Conservation (phyloP, 1,140 invertebrate genomes). For the Cherax quadricarinatus region DNA sequence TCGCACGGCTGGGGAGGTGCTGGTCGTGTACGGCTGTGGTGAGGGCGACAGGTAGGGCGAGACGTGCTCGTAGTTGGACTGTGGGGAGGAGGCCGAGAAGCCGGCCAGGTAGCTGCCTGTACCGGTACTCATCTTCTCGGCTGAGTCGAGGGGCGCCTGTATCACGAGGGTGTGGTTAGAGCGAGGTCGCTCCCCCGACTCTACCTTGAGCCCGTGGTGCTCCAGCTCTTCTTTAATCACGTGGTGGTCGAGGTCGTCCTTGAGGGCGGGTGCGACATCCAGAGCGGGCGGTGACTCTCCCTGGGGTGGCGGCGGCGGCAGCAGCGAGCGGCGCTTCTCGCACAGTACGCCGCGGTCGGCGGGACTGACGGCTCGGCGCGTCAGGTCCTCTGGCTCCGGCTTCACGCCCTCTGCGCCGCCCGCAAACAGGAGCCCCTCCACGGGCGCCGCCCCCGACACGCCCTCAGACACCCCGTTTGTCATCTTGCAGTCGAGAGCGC, state of each 20-base stretch:
- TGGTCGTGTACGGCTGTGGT: slow-evolving; percentile 78
- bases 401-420: slow-evolving; percentile 77
- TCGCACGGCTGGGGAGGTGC: slow-evolving; percentile 74
- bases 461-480: slow-evolving; percentile 70
- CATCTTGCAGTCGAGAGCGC: slow-evolving; percentile 66
- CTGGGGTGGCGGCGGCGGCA: slow-evolving; percentile 79
- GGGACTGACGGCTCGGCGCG: slow-evolving; percentile 78
- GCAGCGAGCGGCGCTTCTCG: slow-evolving; percentile 76
- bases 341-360: slow-evolving; percentile 78
- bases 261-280: slow-evolving; percentile 70
- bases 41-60: slow-evolving; percentile 79
- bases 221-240: slow-evolving; percentile 73
- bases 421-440: slow-evolving; percentile 69
- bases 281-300: slow-evolving; percentile 76
- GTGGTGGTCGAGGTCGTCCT: slow-evolving; percentile 72
- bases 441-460: slow-evolving; percentile 66
- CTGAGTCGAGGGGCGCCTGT: slow-evolving; percentile 75
- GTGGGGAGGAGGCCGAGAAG: slow-evolving; percentile 80
- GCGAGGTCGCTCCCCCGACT: slow-evolving; percentile 62
- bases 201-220: slow-evolving; percentile 61
- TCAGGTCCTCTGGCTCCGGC: slow-evolving; percentile 83
- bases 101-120: slow-evolving; percentile 65
- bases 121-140: slow-evolving; percentile 76
- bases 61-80: slow-evolving; percentile 77
- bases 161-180: slow-evolving; percentile 66